Percentiles rank a stretch among this genome's conserved stretches.
Evolutionary conservation across 2,797 vertebrate species (phyloP).

Genomic region (Pyrocephalus nanus): DNA sequence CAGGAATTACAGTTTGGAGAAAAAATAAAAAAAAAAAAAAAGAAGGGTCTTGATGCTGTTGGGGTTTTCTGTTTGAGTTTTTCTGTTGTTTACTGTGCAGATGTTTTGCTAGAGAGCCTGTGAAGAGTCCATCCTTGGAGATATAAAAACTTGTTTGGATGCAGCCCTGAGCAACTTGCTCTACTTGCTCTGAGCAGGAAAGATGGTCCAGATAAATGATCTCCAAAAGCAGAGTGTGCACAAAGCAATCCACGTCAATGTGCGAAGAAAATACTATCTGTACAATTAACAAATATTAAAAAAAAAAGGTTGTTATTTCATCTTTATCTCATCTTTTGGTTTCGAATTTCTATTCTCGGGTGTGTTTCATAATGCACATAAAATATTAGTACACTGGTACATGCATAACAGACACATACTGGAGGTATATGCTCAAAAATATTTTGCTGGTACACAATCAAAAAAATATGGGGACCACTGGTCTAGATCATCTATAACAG

Average conservation of each 20-base stretch:
- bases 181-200: background rate
- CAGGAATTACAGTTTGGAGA: background rate
- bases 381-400: background rate
- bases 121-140: background rate
- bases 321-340: background rate
- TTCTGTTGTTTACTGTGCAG: background rate
- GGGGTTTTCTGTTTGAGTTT: background rate
- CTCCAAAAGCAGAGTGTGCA: accelerated
- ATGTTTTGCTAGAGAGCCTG: background rate
- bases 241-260: background rate
- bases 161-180: background rate
- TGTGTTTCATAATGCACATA: background rate
- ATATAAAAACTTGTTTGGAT: background rate
- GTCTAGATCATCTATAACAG: background rate
- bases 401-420: background rate
- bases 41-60: accelerated
- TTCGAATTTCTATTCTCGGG: background rate
- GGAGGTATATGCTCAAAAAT: background rate
- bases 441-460: background rate
- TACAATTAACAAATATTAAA: background rate
- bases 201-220: background rate
- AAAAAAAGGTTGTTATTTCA: background rate
- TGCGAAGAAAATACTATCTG: background rate
- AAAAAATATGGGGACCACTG: background rate
- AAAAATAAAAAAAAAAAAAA: background rate